Evolutionary conservation across 1,140 invertebrate species (phyloP), one percentile per base, ranked within the genome.

Genomic region (Drosophila takahashii): DNA sequence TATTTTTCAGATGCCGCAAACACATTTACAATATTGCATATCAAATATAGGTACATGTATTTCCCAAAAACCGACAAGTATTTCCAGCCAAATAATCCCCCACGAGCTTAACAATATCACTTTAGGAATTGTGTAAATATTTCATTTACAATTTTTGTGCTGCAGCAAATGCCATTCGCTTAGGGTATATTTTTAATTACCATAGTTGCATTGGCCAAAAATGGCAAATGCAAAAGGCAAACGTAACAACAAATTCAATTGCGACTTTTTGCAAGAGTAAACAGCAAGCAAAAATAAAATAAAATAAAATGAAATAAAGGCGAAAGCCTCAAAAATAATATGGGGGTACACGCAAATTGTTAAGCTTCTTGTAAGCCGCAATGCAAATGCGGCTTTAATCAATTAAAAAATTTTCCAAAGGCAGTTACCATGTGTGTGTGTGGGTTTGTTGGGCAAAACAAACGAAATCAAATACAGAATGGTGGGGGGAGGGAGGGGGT

Each of bases 341-440:
- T 56, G 41, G 15, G 60, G 52, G 39, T 56, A 50, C 58, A 74
- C 58, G 58, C 50, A 74, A 74, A 74, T 74, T 86, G 83, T 83
- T 89, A 87, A 87, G 84, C 84, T 83, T 79, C 72, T 89, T 74
- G 84, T 87, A 87, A 87, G 79, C 84, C 85, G 67, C 76, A 84
- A 77, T 80, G 84, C 84, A 87, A 87, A 87, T 87, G 73, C 76
- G 84, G 84, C 84, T 87, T 87, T 87, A 87, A 87, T 89, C 84
- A 87, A 87, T 87, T 87, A 87, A 89, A 87, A 89, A 87, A 79
- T 79, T 65, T 77, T 76, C 53, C 62, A 73, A 66, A 70, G 74
- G 70, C 74, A 70, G 66, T 86, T 89, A 48, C 8, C 41, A 45
- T 52, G 34, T 48, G 9, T 58, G 15, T 29, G 26, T 37, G 61